Evolutionary conservation across 1,140 invertebrate species (phyloP).

Genomic region (Meloidogyne hapla): DNA sequence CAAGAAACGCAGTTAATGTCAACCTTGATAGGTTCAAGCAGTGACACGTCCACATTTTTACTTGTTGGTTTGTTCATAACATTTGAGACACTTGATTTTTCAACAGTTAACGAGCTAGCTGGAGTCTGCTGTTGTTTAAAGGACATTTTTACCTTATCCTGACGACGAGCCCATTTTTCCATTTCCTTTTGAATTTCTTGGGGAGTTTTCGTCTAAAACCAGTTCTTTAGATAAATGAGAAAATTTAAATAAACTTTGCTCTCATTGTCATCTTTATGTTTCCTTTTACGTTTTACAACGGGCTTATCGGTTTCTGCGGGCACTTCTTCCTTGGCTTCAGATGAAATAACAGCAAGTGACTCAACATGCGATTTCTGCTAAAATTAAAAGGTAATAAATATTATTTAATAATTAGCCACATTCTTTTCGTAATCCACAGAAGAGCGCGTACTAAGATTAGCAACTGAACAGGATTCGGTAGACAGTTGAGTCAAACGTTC

Average conservation of each 20-base stretch:
- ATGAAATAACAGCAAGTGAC: background rate
- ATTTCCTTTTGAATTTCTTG: constrained; percentile 96
- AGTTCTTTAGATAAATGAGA: background rate
- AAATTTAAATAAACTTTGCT: background rate
- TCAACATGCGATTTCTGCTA: background rate
- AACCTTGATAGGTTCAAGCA: constrained; percentile 5
- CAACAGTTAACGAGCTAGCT: background rate
- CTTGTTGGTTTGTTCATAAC: background rate
- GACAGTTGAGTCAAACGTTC: constrained; percentile 22
- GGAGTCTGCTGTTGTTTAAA: constrained; percentile 63
- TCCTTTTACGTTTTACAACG: background rate
- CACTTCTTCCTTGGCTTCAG: background rate
- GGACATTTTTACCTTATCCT: constrained; percentile 93
- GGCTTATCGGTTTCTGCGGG: constrained; percentile 15
- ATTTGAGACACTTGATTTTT: constrained; percentile 2
- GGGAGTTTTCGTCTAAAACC: constrained; percentile 85
- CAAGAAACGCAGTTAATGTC: constrained; percentile 8
- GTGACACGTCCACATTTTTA: background rate
- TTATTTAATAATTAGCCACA: background rate
- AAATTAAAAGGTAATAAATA: background rate
- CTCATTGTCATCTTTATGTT: background rate
- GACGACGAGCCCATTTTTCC: constrained; percentile 92
- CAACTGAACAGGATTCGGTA: constrained; percentile 20
- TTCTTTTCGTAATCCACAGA: constrained; percentile 6
- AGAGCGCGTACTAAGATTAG: constrained; percentile 10